These are phyloP conservation scores for Urocolius indicus DNA, from an alignment of 2,113 vertebrate species.

Conservation along the genomic window DNA sequence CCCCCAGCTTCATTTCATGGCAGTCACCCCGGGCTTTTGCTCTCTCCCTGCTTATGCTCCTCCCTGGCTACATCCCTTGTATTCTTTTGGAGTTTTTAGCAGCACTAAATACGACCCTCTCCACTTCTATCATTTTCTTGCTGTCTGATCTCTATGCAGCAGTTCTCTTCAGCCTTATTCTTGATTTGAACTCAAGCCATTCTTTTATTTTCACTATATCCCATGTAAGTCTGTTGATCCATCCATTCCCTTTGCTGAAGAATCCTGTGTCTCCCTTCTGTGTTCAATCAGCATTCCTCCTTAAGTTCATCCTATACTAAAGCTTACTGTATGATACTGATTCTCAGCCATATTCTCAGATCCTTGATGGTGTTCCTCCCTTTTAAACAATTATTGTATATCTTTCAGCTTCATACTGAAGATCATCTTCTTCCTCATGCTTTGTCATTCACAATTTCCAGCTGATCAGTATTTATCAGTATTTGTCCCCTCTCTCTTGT, in stretches of 20 bases:
- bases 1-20: neutral
- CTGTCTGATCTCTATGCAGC: neutral
- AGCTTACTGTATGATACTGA: neutral
- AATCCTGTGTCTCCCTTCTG: neutral
- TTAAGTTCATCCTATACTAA: neutral
- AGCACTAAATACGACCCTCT: neutral
- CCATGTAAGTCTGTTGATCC: neutral
- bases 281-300: neutral
- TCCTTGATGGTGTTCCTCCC: neutral
- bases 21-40: neutral
- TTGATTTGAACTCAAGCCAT: neutral
- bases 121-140: neutral
- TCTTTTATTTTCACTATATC: neutral
- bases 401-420: neutral
- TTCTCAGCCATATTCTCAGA: neutral
- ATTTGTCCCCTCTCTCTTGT: neutral
- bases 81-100: neutral
- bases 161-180: neutral
- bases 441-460: neutral
- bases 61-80: neutral
- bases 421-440: neutral
- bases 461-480: neutral
- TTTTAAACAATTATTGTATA: neutral
- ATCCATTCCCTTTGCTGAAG: neutral
- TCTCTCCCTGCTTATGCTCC: neutral